Evolutionary conservation across 2,888 invertebrate genomes (phyloP).

Genomic region (Pristionchus maxplancki): DNA sequence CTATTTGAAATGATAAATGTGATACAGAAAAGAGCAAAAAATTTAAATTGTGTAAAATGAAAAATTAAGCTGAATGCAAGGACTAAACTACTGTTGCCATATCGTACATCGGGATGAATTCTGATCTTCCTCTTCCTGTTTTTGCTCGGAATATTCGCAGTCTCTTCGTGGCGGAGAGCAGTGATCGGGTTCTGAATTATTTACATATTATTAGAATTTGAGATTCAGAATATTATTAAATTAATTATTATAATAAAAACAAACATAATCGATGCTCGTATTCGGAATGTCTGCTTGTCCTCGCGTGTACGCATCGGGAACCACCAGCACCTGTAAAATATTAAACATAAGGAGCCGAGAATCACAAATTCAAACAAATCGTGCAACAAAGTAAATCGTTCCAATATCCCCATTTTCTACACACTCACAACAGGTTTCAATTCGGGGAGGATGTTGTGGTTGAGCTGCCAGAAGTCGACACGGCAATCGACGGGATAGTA

Average conservation of each 20-base stretch:
- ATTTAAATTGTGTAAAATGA: no score
- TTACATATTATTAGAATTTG: no score
- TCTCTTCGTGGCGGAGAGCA: constrained; percentile 58
- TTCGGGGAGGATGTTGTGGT: constrained; percentile 54
- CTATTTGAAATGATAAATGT: no score
- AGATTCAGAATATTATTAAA: neutral
- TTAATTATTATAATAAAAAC: no score
- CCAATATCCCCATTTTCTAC: no score
- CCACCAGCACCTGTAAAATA: constrained; percentile 58
- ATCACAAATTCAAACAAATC: no score
- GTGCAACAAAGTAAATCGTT: no score
- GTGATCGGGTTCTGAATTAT: constrained; percentile 59
- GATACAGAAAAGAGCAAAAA: no score
- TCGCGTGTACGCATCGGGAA: constrained; percentile 59
- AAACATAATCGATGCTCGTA: constrained; percentile 57
- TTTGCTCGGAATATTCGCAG: constrained; percentile 17
- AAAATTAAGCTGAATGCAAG: no score
- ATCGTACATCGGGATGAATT: constrained; percentile 56
- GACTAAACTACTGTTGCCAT: no score
- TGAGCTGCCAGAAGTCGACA: constrained; percentile 61
- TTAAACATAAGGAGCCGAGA: no score
- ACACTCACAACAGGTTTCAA: constrained; percentile 59
- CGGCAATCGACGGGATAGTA: constrained; percentile 73
- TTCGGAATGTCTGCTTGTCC: constrained; percentile 55
- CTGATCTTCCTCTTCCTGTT: constrained; percentile 51